Evolutionary conservation across 53 echinoderm and acorn worm species (phyloP).

Genomic region (Temnopleurus reevesii): DNA sequence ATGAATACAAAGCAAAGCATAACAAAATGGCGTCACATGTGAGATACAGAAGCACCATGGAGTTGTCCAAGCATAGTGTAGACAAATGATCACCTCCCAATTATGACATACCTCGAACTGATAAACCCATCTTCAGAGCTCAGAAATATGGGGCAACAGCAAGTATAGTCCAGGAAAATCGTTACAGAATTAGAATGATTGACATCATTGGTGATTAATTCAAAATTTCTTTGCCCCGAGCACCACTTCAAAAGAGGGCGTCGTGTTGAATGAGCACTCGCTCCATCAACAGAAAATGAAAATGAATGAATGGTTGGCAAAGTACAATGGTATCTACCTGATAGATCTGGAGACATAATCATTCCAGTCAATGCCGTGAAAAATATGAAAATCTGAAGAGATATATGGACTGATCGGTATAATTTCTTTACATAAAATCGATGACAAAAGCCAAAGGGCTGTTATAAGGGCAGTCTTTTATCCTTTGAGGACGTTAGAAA

Average conservation of each 20-base stretch:
- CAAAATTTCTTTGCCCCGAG: background rate
- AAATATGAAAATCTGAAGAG: background rate
- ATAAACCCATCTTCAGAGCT: background rate
- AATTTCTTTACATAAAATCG: no score
- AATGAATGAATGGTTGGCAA: background rate
- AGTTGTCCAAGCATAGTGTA: no score
- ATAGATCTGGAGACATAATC: background rate
- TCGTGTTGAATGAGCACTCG: background rate
- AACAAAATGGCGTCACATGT: no score
- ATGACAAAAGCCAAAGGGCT: no score
- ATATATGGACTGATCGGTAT: no score
- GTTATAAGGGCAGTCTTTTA: no score
- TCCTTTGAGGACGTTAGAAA: no score
- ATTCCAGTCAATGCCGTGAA: background rate
- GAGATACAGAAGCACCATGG: no score
- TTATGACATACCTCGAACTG: background rate
- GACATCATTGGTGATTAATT: slow-evolving; percentile 15
- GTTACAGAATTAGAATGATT: slow-evolving; percentile 23
- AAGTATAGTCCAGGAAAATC: background rate
- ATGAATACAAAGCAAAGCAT: no score
- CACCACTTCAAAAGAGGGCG: background rate
- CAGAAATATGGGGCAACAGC: background rate
- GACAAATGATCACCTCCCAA: no score
- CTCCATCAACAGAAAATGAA: background rate
- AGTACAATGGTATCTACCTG: background rate